Evolutionary conservation across 2,113 vertebrate species (phyloP).

Genomic region (Hyperopisus bebe): DNA sequence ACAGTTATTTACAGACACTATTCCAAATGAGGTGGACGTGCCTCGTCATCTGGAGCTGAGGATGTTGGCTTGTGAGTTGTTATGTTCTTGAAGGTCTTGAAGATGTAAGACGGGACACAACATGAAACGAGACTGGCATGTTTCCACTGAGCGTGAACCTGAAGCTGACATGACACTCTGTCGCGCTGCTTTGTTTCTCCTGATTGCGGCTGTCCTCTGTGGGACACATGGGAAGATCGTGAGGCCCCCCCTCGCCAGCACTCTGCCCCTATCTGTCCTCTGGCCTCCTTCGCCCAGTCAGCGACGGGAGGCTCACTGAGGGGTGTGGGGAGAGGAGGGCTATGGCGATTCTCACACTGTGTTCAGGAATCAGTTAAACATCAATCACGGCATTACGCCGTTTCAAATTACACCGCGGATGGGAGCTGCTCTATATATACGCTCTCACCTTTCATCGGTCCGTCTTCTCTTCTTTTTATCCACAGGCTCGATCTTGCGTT

Average conservation of each 20-base stretch:
- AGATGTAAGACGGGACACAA: not conserved
- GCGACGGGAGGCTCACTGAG: not conserved
- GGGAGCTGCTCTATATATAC: not conserved
- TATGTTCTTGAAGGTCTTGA: not conserved
- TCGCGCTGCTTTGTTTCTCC: not conserved
- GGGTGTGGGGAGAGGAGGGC: constrained; percentile 3
- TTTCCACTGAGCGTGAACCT: not conserved
- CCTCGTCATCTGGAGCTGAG: not conserved
- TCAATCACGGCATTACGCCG: constrained; percentile 3
- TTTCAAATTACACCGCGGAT: constrained; percentile 15
- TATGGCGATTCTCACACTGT: constrained; percentile 11
- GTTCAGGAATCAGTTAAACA: constrained; percentile 23
- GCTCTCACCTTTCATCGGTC: not conserved
- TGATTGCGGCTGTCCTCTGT: not conserved
- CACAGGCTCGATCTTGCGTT: constrained; percentile 1
- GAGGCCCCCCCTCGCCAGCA: not conserved
- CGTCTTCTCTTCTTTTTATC: not conserved
- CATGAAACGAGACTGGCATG: not conserved
- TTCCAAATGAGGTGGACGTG: not conserved
- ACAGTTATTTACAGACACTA: not conserved
- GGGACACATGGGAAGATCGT: not conserved
- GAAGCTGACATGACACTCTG: not conserved
- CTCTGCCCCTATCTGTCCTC: not conserved
- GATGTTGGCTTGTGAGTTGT: not conserved
- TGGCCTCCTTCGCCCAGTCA: not conserved